phyloP scores from a whole-genome alignment of 1,140 invertebrate species.

The Drosophila yakuba region DNA sequence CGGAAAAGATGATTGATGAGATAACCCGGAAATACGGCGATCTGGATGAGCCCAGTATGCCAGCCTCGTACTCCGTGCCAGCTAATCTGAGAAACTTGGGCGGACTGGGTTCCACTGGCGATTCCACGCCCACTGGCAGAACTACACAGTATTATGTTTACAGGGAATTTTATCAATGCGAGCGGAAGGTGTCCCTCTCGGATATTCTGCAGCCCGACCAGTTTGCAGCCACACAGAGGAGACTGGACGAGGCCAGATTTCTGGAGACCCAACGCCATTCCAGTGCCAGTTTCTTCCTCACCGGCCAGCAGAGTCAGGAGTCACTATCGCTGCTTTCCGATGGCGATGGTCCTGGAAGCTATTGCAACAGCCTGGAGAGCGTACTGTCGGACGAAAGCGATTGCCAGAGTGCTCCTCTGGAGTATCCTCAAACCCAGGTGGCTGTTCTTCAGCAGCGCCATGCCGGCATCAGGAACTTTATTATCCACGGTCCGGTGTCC shows the following conservation, averaged over 20 bases:
- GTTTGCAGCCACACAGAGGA: slow-evolving; percentile 59
- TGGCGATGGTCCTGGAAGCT: slow-evolving; percentile 80
- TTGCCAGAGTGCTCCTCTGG: slow-evolving; percentile 90
- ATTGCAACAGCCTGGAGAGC: slow-evolving; percentile 91
- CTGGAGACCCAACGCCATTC: slow-evolving; percentile 86
- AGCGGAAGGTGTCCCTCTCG: slow-evolving; percentile 81
- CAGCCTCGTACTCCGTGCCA: slow-evolving; percentile 69
- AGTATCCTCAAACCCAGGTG: slow-evolving; percentile 84
- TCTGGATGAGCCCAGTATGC: slow-evolving; percentile 84
- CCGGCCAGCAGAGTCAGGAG: slow-evolving; percentile 88
- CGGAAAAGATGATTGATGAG: slow-evolving; percentile 88
- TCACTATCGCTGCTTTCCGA: slow-evolving; percentile 91
- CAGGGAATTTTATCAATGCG: slow-evolving; percentile 83
- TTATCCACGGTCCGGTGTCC: slow-evolving; percentile 83
- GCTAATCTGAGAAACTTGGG: slow-evolving; percentile 64
- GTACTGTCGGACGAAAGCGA: slow-evolving; percentile 92
- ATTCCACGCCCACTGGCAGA: slow-evolving; percentile 58
- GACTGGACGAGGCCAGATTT: slow-evolving; percentile 77
- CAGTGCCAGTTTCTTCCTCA: slow-evolving; percentile 88
- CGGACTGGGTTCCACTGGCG: slow-evolving; percentile 57
- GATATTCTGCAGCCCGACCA: slow-evolving; percentile 80
- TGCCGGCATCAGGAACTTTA: slow-evolving; percentile 78
- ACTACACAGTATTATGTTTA: slow-evolving; percentile 92
- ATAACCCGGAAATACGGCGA: slow-evolving; percentile 87
- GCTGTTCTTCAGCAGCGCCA: slow-evolving; percentile 86